phyloP scores from a whole-genome alignment of 2,888 invertebrate species.

The Macrosoma leucophasiata region DNA sequence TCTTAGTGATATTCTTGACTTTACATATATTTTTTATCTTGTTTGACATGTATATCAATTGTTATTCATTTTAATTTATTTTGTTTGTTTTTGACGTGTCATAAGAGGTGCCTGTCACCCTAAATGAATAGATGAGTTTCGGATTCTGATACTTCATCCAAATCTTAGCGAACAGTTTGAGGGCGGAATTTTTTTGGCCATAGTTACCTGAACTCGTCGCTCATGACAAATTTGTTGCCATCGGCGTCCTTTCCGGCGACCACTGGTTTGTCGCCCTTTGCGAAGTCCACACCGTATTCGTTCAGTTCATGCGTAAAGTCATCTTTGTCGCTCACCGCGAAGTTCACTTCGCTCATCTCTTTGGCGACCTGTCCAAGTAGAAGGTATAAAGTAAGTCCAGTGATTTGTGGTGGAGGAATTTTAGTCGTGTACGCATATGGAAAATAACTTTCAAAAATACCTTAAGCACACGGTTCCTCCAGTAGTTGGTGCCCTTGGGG shows the following conservation, averaged over 20 bases:
- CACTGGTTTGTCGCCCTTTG: slow-evolving; percentile 91
- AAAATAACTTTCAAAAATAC: slow-evolving; percentile 38
- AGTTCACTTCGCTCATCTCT: slow-evolving; percentile 80
- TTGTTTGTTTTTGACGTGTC: too few relatives aligned
- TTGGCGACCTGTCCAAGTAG: slow-evolving; percentile 78
- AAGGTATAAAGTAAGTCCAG: background rate
- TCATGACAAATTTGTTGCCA: slow-evolving; percentile 93
- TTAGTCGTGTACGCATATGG: background rate
- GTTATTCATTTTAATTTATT: too few relatives aligned
- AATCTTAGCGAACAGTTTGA: too few relatives aligned
- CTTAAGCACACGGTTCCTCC: slow-evolving; percentile 97
- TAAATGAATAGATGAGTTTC: too few relatives aligned
- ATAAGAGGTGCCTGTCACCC: too few relatives aligned
- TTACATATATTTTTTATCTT: too few relatives aligned
- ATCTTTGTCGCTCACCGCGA: slow-evolving; percentile 94
- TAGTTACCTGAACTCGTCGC: slow-evolving; percentile 89
- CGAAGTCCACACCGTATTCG: slow-evolving; percentile 93
- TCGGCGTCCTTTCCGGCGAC: slow-evolving; percentile 88
- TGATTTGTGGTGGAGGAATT: background rate
- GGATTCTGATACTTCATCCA: too few relatives aligned
- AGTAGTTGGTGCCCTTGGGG: slow-evolving; percentile 98
- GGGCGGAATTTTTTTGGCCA: too few relatives aligned
- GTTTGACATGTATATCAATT: too few relatives aligned
- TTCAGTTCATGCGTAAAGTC: slow-evolving; percentile 96
- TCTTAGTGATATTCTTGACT: too few relatives aligned